Base-by-base conservation (phyloP, 2,888 invertebrate species). In the Sepioteuthis lessoniana region DNA sequence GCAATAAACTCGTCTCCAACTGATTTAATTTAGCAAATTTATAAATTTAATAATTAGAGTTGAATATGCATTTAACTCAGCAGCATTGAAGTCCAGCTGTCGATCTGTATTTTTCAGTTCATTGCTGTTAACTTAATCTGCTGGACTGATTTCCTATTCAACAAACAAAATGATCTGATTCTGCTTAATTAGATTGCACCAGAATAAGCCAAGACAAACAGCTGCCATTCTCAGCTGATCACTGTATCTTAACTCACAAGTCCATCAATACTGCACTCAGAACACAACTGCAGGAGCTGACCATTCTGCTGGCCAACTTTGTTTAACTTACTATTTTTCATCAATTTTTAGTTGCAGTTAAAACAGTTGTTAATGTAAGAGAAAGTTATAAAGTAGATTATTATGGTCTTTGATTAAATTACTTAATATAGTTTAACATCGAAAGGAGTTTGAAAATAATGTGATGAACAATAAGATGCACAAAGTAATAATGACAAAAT, bases 191-290 rank as follows among this genome's bases (percentile, higher is more conserved):
- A 76, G 76, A n/a, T 76, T 76, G 76, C 76, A 76, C n/a, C 76
- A n/a, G 76, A 76, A n/a, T n/a, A 76, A 76, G 76, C 35, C 76
- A 76, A 76, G 13, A n/a, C 76, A 76, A 76, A 76, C 76, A 76
- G n/a, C 76, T 76, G 76, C 76, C 76, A 76, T 76, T 76, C 76
- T 76, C 76, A n/a, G 76, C n/a, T 76, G 76, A 76, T 76, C 76
- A 76, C 16, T 76, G n/a, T 76, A n/a, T 16, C 76, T 76, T 35
- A 76, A 76, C 76, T 76, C n/a, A 76, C n/a, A 16, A 76, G 16
- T 76, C 76, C n/a, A 76, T 76, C 76, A 76, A 76, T 76, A 76
- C 13, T 2, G n/a, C n/a, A 35, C 13, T 35, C 16, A 13, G n/a
- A 55, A 55, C 16, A n/a, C n/a, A 16, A 76, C 4, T n/a, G 4